Evolutionary conservation across 1,140 invertebrate species (phyloP), one percentile per base, ranked within the genome.

Genomic region (Polyergus mexicanus): DNA sequence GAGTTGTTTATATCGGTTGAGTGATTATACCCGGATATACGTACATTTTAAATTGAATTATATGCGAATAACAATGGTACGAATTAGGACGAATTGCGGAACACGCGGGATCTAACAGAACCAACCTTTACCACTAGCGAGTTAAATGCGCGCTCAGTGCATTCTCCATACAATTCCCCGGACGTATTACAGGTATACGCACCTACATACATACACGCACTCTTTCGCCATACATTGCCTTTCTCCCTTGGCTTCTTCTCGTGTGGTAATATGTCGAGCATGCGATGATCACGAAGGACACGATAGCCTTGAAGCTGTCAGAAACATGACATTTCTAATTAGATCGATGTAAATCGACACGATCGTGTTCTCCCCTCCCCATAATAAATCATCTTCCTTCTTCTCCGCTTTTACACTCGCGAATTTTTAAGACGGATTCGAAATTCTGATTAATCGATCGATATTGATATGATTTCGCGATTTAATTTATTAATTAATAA

Each of bases 271-370:
- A 83, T 83, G 78, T 83, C 78, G 78, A 83, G 78, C 78, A 69
- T 74, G 78, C 68, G 41, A 74, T 47, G 78, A 83, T 83, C 78
- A 56, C 78, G 78, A 83, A 83, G 78, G 78, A 83, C 78, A 38
- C 78, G 78, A 81, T 68, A 83, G 68, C 78, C 78, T 83, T 83
- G 78, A 83, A 83, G 54, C 11, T 22, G n/a, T 38, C 32, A 10
- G 11, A 54, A 51, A 81, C 35, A 69, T 81, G 65, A 51, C 78
- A 28, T 72, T 74, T 83, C 54, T 74, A 77, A 84, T 63, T 84
- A 75, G 72, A 84, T n/a, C 71, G 72, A 56, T 84, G 32, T 65
- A 76, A 84, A 84, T 60, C 72, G 72, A 44, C 77, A 84, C 32
- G 72, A 84, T 65, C 25, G 13, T 47, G n/a, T 35, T 10, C 28